Evolutionary conservation across 2,797 vertebrate genomes (phyloP), one percentile per base, ranked within the genome.

Genomic region (Buceros bicornis): DNA sequence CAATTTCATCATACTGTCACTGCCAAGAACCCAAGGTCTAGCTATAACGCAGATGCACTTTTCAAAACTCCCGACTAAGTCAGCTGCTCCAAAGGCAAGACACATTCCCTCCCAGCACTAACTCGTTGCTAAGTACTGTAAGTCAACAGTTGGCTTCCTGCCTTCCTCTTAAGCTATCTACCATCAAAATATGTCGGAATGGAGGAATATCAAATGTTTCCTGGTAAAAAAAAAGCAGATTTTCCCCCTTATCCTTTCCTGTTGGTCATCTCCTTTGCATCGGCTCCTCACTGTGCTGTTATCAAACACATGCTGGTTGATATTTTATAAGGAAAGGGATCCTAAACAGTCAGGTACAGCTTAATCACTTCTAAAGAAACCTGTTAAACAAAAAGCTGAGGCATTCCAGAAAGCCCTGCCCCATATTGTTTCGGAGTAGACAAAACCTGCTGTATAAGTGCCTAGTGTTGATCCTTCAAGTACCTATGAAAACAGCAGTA

Each of bases 81-180:
- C 96, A 79, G 89, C 91, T 95, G 92, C 86, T 97, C 90, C 83
- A 91, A 96, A 96, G 86, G 74, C 66, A 85, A 90, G 67, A 87
- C 70, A 78, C 57, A 67, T 94, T 98, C 96, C 40, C 81, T 97
- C 87, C 58, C 47, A 85, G 48, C 76, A 62, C 40, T 57, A 78
- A 69, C 53, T 90, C 3, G 47, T 96, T 95, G 96, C 94, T 97
- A 96, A 83, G 90, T 93, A 72, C 67, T 96, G 48, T 89, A 97
- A 97, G 91, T 96, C 93, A 97, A 84, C 95, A 95, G 60, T 50
- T 98, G 97, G 97, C 95, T 96, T 96, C 82, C 80, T 97, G 96
- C 96, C 96, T 96, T 94, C 92, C 77, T 96, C 95, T 97, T 97
- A 96, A 96, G 96, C 96, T 95, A 94, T 89, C 97, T 95, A 90